Conservation (phyloP, 1,140 invertebrate genomes). For the Drosophila leontia region DNA sequence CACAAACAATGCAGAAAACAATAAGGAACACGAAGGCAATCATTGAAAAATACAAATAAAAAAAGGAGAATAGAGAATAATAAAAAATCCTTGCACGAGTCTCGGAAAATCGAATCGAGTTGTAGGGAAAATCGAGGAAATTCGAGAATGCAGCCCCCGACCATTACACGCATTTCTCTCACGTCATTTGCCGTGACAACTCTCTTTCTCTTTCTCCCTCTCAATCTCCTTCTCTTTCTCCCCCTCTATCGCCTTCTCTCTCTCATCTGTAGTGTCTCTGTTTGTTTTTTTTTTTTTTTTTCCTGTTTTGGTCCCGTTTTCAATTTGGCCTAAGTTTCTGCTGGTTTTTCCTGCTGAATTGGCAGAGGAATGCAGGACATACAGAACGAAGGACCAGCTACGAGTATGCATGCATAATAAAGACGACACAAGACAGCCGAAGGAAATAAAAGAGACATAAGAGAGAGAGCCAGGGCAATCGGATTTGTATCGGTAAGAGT, state of each 20-base stretch:
- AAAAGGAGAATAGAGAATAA: neutral
- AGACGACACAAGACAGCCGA: conserved; percentile 54
- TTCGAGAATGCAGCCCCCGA: conserved; percentile 9
- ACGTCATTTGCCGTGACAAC: conserved; percentile 67
- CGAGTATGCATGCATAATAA: conserved; percentile 76
- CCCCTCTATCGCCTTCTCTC: neutral
- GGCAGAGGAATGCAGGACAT: conserved; percentile 7
- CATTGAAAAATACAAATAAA: conserved; percentile 4
- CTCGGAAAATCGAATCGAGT: conserved; percentile 27
- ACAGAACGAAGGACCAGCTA: neutral
- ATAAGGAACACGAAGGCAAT: conserved; percentile 13
- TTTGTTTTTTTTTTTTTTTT: too few species aligned
- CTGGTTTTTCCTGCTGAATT: conserved; percentile 9
- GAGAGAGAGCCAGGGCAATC: conserved; percentile 48
- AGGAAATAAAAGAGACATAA: conserved; percentile 3
- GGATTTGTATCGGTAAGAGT: conserved; percentile 58
- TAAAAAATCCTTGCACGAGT: conserved; percentile 16
- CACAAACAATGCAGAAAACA: conserved; percentile 57
- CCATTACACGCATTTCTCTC: conserved; percentile 60
- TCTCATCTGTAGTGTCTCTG: conserved; percentile 1
- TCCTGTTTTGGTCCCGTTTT: conserved; percentile 42
- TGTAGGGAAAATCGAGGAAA: conserved; percentile 5
- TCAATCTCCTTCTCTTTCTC: neutral
- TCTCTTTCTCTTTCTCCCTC: conserved; percentile 15
- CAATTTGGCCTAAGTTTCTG: conserved; percentile 56